Conservation (phyloP, 2,113 vertebrate species). For the Nicator chloris region DNA sequence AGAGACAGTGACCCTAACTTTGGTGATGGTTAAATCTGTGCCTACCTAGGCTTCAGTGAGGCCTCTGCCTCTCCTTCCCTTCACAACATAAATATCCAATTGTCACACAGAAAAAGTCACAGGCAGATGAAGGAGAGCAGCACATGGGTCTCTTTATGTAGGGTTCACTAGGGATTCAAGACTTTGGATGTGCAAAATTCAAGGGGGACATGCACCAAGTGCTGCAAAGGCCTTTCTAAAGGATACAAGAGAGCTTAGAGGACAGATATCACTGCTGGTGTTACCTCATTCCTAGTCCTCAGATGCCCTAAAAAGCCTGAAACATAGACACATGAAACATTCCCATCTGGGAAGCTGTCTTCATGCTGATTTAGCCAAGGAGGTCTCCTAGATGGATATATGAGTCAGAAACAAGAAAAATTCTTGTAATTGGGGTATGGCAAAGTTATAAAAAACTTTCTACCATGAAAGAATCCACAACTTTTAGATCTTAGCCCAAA, state of each 20-base stretch:
- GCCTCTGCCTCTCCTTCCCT: not conserved
- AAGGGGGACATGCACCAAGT: not conserved
- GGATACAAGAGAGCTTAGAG: not conserved
- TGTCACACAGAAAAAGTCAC: not conserved
- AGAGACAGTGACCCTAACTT: not conserved
- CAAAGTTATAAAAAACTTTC: not conserved
- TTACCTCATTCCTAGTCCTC: not conserved
- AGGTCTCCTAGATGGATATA: not conserved
- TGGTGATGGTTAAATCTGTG: not conserved
- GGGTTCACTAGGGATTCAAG: not conserved
- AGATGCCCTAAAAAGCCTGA: not conserved
- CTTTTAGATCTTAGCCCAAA: not conserved
- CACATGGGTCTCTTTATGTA: not conserved
- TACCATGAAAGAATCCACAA: not conserved
- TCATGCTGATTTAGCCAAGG: not conserved
- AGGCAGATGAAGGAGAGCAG: not conserved
- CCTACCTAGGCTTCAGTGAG: not conserved
- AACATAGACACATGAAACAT: not conserved
- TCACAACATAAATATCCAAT: not conserved
- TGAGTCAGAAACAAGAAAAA: not conserved
- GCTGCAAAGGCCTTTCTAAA: not conserved
- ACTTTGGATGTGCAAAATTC: not conserved
- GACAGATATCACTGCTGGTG: not conserved
- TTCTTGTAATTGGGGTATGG: not conserved
- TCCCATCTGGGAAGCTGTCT: not conserved